A percentile compares a stretch with the other conserved stretches of the same genome.
Conservation (phyloP, 2,113 vertebrate species). For the Emberiza fucata region DNA sequence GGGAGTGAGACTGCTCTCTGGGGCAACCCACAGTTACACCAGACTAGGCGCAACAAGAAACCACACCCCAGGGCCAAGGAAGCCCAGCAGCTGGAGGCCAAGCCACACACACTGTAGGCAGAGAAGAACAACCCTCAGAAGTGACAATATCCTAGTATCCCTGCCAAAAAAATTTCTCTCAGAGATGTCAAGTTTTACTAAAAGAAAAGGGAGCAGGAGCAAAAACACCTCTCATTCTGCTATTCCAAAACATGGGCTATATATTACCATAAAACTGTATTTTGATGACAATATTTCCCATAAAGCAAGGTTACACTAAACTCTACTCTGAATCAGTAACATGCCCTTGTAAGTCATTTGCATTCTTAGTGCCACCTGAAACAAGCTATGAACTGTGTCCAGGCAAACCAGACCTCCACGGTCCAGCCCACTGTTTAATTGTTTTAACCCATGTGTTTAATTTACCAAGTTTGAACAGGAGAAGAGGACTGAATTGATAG, state of each 20-base stretch:
- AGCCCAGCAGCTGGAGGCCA: neutral
- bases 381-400: neutral
- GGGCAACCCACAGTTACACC: neutral
- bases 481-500: neutral
- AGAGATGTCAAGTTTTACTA: neutral
- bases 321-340: neutral
- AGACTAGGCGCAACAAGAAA: neutral
- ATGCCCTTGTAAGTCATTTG: neutral
- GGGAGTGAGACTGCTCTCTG: neutral
- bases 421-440: neutral
- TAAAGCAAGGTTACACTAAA: neutral
- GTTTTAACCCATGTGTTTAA: neutral
- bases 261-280: neutral
- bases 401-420: neutral
- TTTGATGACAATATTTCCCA: neutral
- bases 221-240: neutral
- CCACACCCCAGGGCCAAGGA: neutral
- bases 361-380: neutral
- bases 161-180: neutral
- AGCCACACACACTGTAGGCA: rapidly evolving
- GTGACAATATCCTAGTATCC: neutral
- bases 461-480: neutral
- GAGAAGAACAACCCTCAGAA: neutral
- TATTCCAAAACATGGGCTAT: neutral
- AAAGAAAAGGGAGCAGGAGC: neutral